These are phyloP conservation scores for Enteromius viviparus DNA, from an alignment of 2,797 vertebrate species.

Conservation along the genomic window DNA sequence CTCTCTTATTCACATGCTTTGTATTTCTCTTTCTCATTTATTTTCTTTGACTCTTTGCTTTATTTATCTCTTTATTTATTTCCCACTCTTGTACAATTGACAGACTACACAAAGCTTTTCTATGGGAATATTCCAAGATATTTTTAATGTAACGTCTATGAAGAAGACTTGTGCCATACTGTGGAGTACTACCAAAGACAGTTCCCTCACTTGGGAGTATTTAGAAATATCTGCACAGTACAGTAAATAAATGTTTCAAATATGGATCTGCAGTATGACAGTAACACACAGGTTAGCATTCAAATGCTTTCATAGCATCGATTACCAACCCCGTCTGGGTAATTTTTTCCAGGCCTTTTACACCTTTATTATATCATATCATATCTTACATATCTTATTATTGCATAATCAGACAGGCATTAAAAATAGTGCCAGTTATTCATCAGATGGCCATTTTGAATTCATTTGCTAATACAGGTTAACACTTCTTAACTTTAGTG, in stretches of 20 bases:
- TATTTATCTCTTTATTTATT: too few species aligned
- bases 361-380: background rate
- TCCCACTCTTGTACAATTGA: background rate
- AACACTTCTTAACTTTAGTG: too few species aligned
- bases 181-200: too few species aligned
- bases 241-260: background rate
- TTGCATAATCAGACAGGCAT: background rate
- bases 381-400: background rate
- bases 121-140: background rate
- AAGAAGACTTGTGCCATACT: background rate
- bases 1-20: background rate
- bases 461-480: too few species aligned
- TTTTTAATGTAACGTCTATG: background rate
- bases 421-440: background rate
- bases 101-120: constrained; percentile 32
- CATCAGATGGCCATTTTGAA: too few species aligned
- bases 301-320: background rate
- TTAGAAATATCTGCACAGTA: background rate
- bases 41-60: too few species aligned
- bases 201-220: background rate
- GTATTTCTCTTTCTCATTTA: constrained; percentile 1
- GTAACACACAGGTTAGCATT: background rate
- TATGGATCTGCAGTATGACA: background rate
- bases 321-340: background rate
- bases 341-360: background rate